phyloP scores from a whole-genome alignment of 2,797 vertebrate genomes.

The Craterocephalus amniculus region DNA sequence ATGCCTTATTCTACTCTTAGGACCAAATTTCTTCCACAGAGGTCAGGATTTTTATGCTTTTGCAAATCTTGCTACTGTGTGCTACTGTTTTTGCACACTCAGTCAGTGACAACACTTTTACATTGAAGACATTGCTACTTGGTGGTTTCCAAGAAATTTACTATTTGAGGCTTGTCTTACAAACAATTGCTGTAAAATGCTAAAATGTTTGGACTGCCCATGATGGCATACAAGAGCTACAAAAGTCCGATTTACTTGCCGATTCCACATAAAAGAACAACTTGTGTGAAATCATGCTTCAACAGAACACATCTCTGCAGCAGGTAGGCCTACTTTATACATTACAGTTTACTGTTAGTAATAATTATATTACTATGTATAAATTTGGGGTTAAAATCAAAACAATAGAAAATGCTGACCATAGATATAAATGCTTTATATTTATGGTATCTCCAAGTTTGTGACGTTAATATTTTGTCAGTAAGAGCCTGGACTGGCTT shows the following conservation, averaged over 20 bases:
- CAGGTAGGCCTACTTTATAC: conserved; percentile 62
- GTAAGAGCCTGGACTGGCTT: conserved; percentile 49
- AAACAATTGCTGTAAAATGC: conserved; percentile 42
- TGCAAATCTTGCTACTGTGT: conserved; percentile 59
- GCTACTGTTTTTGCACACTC: conserved; percentile 41
- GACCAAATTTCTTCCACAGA: conserved; percentile 29
- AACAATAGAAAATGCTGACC: conserved; percentile 49
- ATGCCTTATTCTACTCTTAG: conserved; percentile 43
- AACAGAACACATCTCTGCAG: conserved; percentile 65
- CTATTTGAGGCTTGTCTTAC: conserved; percentile 9
- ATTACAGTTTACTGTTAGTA: conserved; percentile 62
- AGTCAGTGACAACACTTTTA: conserved; percentile 34
- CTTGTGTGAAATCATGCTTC: conserved; percentile 66
- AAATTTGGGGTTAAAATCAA: conserved; percentile 56
- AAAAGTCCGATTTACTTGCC: conserved; percentile 43
- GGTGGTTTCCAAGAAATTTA: conserved; percentile 24
- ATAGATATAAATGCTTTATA: conserved; percentile 53
- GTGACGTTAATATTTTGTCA: conserved; percentile 57
- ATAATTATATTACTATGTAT: conserved; percentile 49
- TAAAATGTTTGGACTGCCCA: conserved; percentile 32
- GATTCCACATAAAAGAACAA: conserved; percentile 51
- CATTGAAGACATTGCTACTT: conserved; percentile 19
- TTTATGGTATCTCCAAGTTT: conserved; percentile 58
- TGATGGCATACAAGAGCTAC: conserved; percentile 32
- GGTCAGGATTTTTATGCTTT: conserved; percentile 26